A percentile compares a stretch with the other conserved stretches of the same genome.
phyloP scores from a whole-genome alignment of 2,113 vertebrate genomes.

The Prunella fulvescens region DNA sequence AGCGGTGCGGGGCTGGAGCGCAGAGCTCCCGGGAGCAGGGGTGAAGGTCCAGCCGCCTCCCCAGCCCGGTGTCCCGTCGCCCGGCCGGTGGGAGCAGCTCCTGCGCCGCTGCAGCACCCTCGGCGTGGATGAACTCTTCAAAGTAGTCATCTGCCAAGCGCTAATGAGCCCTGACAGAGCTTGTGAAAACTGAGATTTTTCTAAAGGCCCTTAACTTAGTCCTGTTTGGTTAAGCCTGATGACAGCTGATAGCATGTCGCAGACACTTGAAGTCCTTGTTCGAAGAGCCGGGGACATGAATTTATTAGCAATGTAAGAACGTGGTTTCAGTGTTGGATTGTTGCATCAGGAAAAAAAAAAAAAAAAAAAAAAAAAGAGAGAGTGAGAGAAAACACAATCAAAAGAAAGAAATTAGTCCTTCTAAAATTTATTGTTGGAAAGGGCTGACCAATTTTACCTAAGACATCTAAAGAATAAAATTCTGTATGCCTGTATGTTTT shows the following conservation, averaged over 20 bases:
- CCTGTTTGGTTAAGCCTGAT: not conserved
- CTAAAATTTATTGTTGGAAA: not conserved
- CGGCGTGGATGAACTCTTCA: not conserved
- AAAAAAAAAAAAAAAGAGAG: too few relatives aligned
- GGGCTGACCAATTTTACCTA: not conserved
- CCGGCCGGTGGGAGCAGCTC: not conserved
- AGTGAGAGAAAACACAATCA: not conserved
- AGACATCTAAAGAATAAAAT: not conserved
- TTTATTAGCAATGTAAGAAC: not conserved
- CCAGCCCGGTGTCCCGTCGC: not conserved
- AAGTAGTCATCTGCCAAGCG: not conserved
- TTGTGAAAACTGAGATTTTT: not conserved
- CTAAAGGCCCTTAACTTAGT: not conserved
- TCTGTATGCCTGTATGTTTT: not conserved
- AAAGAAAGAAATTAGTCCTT: not conserved
- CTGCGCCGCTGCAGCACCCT: not conserved
- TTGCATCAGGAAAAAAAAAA: not conserved
- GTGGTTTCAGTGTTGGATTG: not conserved
- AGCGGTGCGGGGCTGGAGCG: too few relatives aligned
- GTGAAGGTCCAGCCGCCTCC: not conserved
- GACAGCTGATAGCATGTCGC: not conserved
- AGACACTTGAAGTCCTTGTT: not conserved
- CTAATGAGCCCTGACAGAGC: not conserved
- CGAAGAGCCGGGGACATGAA: fast-evolving
- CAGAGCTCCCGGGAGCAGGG: not conserved